Evolutionary conservation across 2,888 invertebrate genomes (phyloP).

Genomic region (Spatulosminthurus flaviceps): DNA sequence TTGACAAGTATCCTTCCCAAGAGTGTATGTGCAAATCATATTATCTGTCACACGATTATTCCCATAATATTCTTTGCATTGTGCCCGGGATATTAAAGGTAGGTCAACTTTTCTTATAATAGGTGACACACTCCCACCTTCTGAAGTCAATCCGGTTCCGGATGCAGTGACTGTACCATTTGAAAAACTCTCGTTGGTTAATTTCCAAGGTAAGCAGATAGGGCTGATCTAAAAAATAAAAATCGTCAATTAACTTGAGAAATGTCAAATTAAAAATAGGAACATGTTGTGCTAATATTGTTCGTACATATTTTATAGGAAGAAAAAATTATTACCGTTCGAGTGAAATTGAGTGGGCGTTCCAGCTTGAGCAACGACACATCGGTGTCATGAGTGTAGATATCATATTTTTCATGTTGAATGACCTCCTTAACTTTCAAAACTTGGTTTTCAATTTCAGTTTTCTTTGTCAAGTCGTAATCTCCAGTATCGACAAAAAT

Average conservation of each 20-base stretch:
- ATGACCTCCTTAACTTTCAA: conserved; percentile 48
- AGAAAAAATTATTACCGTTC: conserved; percentile 42
- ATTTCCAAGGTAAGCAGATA: conserved; percentile 55
- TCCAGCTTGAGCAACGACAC: conserved; percentile 66
- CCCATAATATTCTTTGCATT: neutral
- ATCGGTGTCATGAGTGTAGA: conserved; percentile 64
- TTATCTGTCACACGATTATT: neutral
- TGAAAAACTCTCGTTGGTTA: conserved; percentile 42
- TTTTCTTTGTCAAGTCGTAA: conserved; percentile 50
- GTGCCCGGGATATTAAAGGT: neutral
- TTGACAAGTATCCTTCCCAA: conserved; percentile 11
- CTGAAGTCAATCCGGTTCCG: conserved; percentile 52
- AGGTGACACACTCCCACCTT: conserved; percentile 22
- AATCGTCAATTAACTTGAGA: too few relatives aligned
- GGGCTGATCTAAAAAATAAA: conserved; percentile 45
- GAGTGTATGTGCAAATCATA: conserved; percentile 1
- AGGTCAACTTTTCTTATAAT: neutral
- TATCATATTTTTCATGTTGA: conserved; percentile 51
- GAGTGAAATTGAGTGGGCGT: conserved; percentile 55
- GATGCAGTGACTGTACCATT: conserved; percentile 51
- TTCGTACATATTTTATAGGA: neutral
- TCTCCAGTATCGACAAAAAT: conserved; percentile 52
- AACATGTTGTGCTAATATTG: too few relatives aligned
- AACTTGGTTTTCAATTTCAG: conserved; percentile 49
- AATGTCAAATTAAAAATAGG: too few relatives aligned